A percentile compares a stretch with the other conserved stretches of the same genome.
These are phyloP conservation scores for Leguminivora glycinivorella DNA, from an alignment of 1,140 invertebrate genomes.

Conservation along the genomic window DNA sequence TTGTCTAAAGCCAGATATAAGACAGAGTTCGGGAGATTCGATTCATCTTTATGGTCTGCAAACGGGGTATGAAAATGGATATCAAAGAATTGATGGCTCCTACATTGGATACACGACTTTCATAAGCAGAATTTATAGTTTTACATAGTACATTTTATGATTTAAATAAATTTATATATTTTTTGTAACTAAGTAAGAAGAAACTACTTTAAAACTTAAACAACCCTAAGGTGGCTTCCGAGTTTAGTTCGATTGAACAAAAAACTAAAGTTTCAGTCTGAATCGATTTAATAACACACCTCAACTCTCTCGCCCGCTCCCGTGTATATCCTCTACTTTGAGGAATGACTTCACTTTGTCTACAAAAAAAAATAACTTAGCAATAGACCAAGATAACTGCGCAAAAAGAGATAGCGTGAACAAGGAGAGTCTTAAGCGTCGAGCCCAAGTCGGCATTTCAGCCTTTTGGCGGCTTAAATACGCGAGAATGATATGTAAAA, in stretches of 20 bases:
- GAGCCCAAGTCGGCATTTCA: neutral
- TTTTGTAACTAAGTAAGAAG: no score
- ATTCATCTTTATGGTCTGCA: neutral
- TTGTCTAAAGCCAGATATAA: neutral
- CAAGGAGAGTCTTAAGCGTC: neutral
- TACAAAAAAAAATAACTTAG: constrained; percentile 10
- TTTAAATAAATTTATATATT: no score
- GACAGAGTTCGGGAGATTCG: neutral
- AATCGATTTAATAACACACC: constrained; percentile 9
- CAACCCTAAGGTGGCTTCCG: neutral
- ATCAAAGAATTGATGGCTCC: neutral
- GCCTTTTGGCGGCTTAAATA: neutral
- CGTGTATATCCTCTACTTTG: neutral
- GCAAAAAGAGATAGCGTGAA: neutral
- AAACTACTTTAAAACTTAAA: no score
- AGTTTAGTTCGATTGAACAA: neutral
- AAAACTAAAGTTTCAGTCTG: constrained; percentile 2
- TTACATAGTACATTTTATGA: no score
- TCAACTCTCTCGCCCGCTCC: neutral
- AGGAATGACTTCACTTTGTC: constrained; percentile 3
- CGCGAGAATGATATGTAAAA: constrained; percentile 28
- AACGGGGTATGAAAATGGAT: neutral
- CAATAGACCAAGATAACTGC: neutral
- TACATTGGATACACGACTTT: neutral
- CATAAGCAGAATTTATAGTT: no score